Evolutionary conservation across 2,888 invertebrate species (phyloP), one percentile per base, ranked within the genome.

Genomic region (Sipunculus nudus): DNA sequence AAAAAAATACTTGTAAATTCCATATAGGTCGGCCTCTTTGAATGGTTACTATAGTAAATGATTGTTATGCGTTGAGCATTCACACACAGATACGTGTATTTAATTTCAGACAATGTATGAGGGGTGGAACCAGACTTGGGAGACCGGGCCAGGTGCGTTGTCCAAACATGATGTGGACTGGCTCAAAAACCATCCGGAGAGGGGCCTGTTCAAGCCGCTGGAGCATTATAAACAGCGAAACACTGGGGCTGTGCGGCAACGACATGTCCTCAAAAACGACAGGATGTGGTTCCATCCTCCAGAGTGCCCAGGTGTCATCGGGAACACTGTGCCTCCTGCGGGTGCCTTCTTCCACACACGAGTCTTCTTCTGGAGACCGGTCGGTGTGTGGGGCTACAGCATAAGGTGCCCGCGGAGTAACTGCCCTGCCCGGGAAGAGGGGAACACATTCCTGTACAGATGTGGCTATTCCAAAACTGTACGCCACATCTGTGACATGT

Each of bases 241-340:
- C 23, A 19, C 10, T 23, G 53, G 53, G 16, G 16, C 8, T 6
- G 8, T 25, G 21, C 6, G 26, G 29, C 21, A 19, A 16, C 6
- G 53, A 41, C 28, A 26, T 8, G 53, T 53, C 4, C 28, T 53
- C 16, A 53, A 53, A 41, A 13, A 10, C 23, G 41, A 53, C 41
- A 19, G 53, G 4, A 53, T 53, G 53, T 53, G 53, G 53, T 53
- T 53, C 28, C 25, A 39, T 25, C 53, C 53, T 10, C 53, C 53
- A 13, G 53, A 53, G 8, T 10, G 13, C 23, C 53, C 53, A 6
- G 53, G 53, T 25, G 19, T 41, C 6, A 28, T 41, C 4, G 16
- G 23, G 4, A 41, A 26, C 6, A n/a, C 40, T n/a, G 4, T 21
- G 5, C 53, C 53, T 8, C 5, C 25, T 26, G 25, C 41, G n/a